Percentiles rank a stretch among this genome's conserved stretches.
Conservation (phyloP, 2,797 vertebrate species). For the Epinephelus malabaricus region DNA sequence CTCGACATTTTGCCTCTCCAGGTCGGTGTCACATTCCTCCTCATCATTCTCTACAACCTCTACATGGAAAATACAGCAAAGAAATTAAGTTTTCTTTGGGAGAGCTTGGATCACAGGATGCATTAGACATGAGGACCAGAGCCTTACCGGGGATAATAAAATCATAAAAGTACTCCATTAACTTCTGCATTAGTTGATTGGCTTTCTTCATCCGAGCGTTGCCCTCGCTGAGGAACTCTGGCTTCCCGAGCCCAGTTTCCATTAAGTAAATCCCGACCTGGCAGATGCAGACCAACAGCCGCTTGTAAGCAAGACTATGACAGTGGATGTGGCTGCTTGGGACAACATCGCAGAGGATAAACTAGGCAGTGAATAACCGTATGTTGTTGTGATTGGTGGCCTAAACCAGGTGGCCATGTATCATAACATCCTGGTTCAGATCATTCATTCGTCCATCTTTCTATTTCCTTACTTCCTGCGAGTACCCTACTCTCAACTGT, state of each 20-base stretch:
- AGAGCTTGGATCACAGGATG: not conserved
- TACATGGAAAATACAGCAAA: constrained; percentile 60
- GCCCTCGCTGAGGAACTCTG: constrained; percentile 94
- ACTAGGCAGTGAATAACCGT: not conserved
- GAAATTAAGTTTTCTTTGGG: not conserved
- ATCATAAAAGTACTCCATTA: constrained; percentile 95
- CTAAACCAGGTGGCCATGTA: too few relatives aligned
- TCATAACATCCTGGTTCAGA: not conserved
- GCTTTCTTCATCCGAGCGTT: constrained; percentile 93
- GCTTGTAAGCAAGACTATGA: not conserved
- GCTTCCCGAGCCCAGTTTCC: constrained; percentile 91
- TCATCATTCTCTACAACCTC: constrained; percentile 92
- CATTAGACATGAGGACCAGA: not conserved
- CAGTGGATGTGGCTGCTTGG: not conserved
- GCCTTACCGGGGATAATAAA: constrained; percentile 93
- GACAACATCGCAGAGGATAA: not conserved
- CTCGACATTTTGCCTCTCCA: constrained; percentile 96
- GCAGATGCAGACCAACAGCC: constrained; percentile 17
- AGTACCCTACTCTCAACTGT: not conserved
- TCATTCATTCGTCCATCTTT: not conserved
- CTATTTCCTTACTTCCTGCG: not conserved
- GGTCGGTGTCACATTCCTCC: constrained; percentile 92
- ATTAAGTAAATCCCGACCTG: constrained; percentile 95
- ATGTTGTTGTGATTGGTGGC: too few relatives aligned
- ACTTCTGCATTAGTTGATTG: constrained; percentile 93